Base-by-base conservation (phyloP, 2,888 invertebrate genomes). In the Plagodis dolabraria region DNA sequence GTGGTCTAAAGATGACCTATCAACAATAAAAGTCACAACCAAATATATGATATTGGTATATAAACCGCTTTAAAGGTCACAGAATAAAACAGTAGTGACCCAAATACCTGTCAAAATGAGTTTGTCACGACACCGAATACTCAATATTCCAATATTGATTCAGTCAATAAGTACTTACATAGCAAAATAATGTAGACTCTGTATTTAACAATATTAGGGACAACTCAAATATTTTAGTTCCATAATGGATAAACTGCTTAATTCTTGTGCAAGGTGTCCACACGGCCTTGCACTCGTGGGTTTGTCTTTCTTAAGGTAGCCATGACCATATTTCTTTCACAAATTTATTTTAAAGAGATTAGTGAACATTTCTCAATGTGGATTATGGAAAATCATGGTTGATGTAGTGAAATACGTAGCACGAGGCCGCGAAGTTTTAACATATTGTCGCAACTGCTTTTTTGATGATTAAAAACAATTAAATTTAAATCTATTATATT, bases 321-420 rank as follows among this genome's bases (percentile, higher is more conserved):
- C 60, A 33, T 60, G 60, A 56, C 60, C 60, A 52, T 51, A 55
- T 46, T 53, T 59, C 53, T 60, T 54, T 44, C 47, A 50, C 52
- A 48, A 56, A 55, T 48, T 34, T 42, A 60, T 55, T 44, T 51
- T 48, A 34, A 44, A 55, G 42, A 56, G 54, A 59, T 59, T 54
- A 54, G 59, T 60, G 49, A 49, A 34, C 56, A 56, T 60, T 60
- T 60, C 60, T 57, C 56, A 60, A 60, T 10, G 42, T 8, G 60
- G 60, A 56, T 57, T 57, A 60, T 53, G 56, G 52, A 42, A 56
- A 56, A 55, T 38, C 35, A 33, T 40, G 11, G 47, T 5, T 46
- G 53, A 46, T 48, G 40, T 50, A 33, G 10, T 51, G n/a, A 47
- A 45, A 52, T 33, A 42, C 22, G 38, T 44, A 45, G 38, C 38